Evolutionary conservation across 2,888 invertebrate species (phyloP).

Genomic region (Cabera pusaria): DNA sequence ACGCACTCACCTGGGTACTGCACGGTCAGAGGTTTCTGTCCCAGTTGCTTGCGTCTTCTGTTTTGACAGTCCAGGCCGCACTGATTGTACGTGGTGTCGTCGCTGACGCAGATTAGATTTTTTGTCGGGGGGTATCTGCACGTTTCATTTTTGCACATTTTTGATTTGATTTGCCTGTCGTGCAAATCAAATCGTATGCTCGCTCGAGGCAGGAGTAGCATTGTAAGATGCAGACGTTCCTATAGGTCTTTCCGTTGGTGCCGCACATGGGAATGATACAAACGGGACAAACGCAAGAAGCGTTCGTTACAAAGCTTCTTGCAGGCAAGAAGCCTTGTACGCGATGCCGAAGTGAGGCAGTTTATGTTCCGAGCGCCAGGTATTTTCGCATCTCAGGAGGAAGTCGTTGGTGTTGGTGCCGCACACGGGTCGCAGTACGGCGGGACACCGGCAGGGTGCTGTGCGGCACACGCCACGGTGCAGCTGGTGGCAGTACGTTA

Average conservation of each 20-base stretch:
- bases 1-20: conserved; percentile 37
- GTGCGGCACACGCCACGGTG: conserved; percentile 34
- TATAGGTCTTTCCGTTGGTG: conserved; percentile 44
- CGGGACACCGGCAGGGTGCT: conserved; percentile 28
- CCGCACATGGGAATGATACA: conserved; percentile 44
- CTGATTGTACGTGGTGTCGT: conserved; percentile 40
- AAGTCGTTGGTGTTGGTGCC: conserved; percentile 86
- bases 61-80: conserved; percentile 44
- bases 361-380: conserved; percentile 11
- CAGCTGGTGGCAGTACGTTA: conserved; percentile 31
- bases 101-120: conserved; percentile 40
- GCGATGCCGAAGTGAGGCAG: conserved; percentile 7
- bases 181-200: no score
- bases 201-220: conserved; percentile 33
- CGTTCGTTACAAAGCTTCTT: no score
- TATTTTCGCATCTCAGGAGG: conserved; percentile 77
- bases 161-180: no score
- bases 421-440: conserved; percentile 75
- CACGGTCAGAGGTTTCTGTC: conserved; percentile 23
- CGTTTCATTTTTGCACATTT: conserved; percentile 36
- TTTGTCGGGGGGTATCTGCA: conserved; percentile 21
- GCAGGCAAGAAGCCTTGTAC: conserved; percentile 27
- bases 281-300: conserved; percentile 28
- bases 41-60: conserved; percentile 31
- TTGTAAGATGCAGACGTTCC: conserved; percentile 43